Base-by-base conservation (phyloP, 2,113 vertebrate genomes). In the Gobio gobio region DNA sequence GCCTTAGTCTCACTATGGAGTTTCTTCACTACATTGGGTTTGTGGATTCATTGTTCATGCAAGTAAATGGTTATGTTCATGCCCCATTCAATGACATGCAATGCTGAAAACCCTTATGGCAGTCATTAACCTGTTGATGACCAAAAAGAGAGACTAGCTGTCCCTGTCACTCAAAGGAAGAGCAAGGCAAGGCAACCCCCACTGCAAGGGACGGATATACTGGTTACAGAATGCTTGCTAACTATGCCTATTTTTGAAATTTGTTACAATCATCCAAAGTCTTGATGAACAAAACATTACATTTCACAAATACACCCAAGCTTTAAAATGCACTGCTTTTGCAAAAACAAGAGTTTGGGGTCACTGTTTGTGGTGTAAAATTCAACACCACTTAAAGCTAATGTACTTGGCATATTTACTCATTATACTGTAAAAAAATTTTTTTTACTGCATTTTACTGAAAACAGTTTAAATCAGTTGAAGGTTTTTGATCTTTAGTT, bases 161-260 rank as follows among this genome's bases (percentile, higher is more conserved):
- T 92, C 43, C 87, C 89, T 93, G 94, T 94, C 93, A 93, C 26
- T 94, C 93, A 93, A 73, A 54, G 66, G 13, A 82, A 87, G 64
- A 47, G 80, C 80, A 82, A 72, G 43, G 78, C 12, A 63, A 75
- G 77, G 75, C 85, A 63, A 73, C 58, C 82, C 90, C 89, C 84
- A 83, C 82, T 66, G 87, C 22, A 59, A 90, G 88, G 79, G 83
- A 88, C 78, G 82, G 73, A 85, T 86, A 70, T 78, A 74, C 73
- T 51, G 22, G 74, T 51, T 79, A 88, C 84, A 84, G 36, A 86
- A 72, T 74, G 43, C 40, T 45, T 77, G 77, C 61, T 81, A 70
- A 82, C 18, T 75, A 29, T 56, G 54, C 10, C 56, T 78, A 72
- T 61, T 81, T 89, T 77, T 80, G 33, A 58, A 13, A 68, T 70